Evolutionary conservation across 2,113 vertebrate genomes (phyloP).

Genomic region (Lasiurus cinereus): DNA sequence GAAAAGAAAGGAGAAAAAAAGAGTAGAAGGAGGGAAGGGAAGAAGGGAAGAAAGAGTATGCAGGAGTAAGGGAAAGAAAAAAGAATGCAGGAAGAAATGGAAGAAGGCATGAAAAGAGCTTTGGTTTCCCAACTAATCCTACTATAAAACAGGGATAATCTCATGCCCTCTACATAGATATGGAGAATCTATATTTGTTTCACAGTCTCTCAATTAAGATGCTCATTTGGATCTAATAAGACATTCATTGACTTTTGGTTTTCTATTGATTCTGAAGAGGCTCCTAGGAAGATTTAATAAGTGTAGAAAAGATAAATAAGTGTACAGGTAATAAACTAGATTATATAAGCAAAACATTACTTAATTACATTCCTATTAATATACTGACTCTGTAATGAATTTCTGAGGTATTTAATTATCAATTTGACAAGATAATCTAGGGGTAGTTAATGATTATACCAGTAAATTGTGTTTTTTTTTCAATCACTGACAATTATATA

Average conservation of each 20-base stretch:
- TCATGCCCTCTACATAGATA: neutral
- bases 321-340: conserved; percentile 87
- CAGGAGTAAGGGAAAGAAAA: neutral
- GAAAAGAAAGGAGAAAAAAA: neutral
- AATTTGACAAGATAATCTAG: conserved; percentile 90
- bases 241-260: conserved; percentile 85
- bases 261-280: conserved; percentile 86
- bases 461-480: conserved; percentile 85
- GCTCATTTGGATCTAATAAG: conserved; percentile 82
- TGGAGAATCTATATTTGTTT: conserved; percentile 67
- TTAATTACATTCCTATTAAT: conserved; percentile 90
- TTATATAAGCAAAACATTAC: conserved; percentile 88
- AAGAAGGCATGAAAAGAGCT: neutral
- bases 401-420: conserved; percentile 90
- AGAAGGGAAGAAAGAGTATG: fast-evolving
- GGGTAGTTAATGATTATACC: conserved; percentile 88
- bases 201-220: conserved; percentile 79
- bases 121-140: neutral
- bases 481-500: conserved; percentile 85
- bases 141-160: neutral
- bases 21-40: neutral
- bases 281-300: conserved; percentile 82
- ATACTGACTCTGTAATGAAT: conserved; percentile 87
- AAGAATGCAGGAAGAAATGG: neutral
- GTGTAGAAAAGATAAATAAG: conserved; percentile 87